Evolutionary conservation across 2,888 invertebrate species (phyloP), one percentile per base, ranked within the genome.

Genomic region (Lithophane ornitopus): DNA sequence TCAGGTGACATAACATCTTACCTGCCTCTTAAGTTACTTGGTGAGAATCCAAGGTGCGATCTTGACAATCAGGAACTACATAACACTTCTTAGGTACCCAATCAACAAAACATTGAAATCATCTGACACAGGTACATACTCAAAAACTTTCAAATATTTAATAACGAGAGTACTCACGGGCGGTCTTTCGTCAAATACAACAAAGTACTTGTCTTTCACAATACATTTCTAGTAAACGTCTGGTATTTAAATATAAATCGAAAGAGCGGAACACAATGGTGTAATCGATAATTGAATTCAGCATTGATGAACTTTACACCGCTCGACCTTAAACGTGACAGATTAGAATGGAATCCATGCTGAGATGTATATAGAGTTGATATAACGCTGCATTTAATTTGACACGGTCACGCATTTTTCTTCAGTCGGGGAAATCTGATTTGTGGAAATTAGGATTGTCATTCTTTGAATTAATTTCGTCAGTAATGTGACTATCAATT

Each of bases 211-310:
- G 93, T 94, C 91, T 92, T 96, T 96, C 96, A 95, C 94, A 96
- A 96, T 94, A 91, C 93, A 93, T 94, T 96, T 95, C 94, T 95
- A 90, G 95, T 95, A 96, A 96, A 95, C 92, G 95, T 89, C 89
- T 96, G 96, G 94, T 96, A 96, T 96, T 96, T 96, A 96, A 96
- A 96, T 96, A 96, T 96, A 95, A 96, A 95, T 95, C 95, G 95
- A 96, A 95, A 95, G 96, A 95, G 93, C 94, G 92, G 93, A 96
- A 95, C 92, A 96, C 96, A 96, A 96, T 96, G 95, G 95, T 95
- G 96, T 96, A 96, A 96, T 96, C 96, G 96, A 94, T 96, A 96
- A 96, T 96, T 96, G 96, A 96, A 96, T 96, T 96, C 96, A 95
- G 94, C 94, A 95, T 94, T 96, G 96, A 96, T 96, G 96, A 96